Evolutionary conservation across 2,113 vertebrate species (phyloP).

Genomic region (Dissostichus mawsoni): DNA sequence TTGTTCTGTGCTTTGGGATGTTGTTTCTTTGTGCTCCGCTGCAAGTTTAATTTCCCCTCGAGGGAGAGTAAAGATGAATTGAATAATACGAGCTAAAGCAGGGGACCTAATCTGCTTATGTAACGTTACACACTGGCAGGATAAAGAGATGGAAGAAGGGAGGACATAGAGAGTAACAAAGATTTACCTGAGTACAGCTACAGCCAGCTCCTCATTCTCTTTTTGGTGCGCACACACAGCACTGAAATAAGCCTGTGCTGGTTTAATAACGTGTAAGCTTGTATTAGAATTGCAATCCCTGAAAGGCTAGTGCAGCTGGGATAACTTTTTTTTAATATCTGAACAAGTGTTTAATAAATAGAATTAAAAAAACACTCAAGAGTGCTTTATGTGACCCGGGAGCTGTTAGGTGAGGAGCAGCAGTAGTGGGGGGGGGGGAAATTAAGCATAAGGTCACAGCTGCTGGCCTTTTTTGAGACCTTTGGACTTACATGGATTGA

Average conservation of each 20-base stretch:
- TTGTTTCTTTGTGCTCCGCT: too few species aligned
- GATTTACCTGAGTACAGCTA: constrained; percentile 36
- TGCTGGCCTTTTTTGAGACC: constrained; percentile 9
- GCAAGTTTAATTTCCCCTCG: too few species aligned
- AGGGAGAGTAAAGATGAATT: too few species aligned
- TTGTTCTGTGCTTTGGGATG: too few species aligned
- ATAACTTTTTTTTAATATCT: not conserved
- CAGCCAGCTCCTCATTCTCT: not conserved
- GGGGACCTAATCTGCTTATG: constrained; percentile 59
- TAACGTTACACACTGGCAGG: constrained; percentile 24
- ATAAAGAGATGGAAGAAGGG: constrained; percentile 5
- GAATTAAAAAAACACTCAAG: constrained; percentile 15
- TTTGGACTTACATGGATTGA: constrained; percentile 81
- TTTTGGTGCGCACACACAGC: constrained; percentile 23
- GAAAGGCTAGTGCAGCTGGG: not conserved
- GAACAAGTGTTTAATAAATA: constrained; percentile 25
- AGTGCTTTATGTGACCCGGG: constrained; percentile 30
- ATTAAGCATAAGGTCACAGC: not conserved
- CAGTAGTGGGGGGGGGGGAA: not conserved
- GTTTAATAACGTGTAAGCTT: constrained; percentile 30
- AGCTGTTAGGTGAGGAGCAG: constrained; percentile 53
- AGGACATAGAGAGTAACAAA: not conserved
- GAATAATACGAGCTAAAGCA: constrained; percentile 28
- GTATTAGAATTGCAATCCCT: constrained; percentile 32
- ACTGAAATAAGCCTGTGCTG: constrained; percentile 32